Base-by-base conservation (phyloP, 2,113 vertebrate species). In the Ahaetulla prasina region DNA sequence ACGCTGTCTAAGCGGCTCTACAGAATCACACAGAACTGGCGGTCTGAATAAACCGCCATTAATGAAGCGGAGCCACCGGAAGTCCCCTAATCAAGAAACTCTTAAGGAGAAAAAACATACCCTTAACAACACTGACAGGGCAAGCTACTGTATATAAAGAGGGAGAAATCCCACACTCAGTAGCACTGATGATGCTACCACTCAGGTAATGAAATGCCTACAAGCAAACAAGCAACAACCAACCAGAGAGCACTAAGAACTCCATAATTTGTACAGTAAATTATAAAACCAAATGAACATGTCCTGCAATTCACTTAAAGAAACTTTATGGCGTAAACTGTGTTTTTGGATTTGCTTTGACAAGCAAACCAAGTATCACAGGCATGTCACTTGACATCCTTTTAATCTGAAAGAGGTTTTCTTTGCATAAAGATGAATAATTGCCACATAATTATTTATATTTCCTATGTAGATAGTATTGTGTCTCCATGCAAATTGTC, bases 381-480 rank as follows among this genome's bases (percentile, higher is more conserved):
- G 45, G 12, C 25, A 39, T n/a, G 10, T 2, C 35, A 84, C 68
- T 23, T 55, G 54, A 57, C 20, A 57, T 87, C 27, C 35, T 85
- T 43, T n/a, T 63, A 63, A 86, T 12, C 50, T 91, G 43, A 87
- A 91, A 87, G 20, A 80, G 6, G 63, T 47, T 52, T 74, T 4
- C 52, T 85, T 92, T 89, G 39, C n/a, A 57, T 84, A 55, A 89
- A 84, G 68, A 89, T 43, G 10, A 25, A 52, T 89, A 89, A 89
- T 80, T 89, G 63, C 50, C 39, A 89, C 63, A 89, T 88, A 50
- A 35, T 74, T 53, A 92, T n/a, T 92, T 92, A 92, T 88, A 88
- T 84, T 92, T 92, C 43, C 52, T 53, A 55, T 47, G 27, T 27
- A 89, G 25, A 85, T 55, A 84, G 12, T 35, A 23, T 47, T 89